A percentile compares a stretch with the other conserved stretches of the same genome.
These are phyloP conservation scores for Drosophila murphyi DNA, from an alignment of 1,140 invertebrate genomes.

Conservation along the genomic window DNA sequence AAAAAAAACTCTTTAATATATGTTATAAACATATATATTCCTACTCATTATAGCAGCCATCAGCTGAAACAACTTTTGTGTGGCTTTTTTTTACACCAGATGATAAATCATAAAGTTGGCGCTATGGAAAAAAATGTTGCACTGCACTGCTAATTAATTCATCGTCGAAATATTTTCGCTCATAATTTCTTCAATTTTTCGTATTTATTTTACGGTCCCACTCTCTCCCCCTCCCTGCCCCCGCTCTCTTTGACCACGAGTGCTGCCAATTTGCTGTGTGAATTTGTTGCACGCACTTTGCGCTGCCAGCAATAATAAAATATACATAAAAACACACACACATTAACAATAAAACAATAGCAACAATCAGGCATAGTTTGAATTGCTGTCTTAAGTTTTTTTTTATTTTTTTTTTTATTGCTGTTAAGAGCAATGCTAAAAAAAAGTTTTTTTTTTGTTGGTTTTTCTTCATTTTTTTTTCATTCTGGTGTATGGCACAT, in stretches of 20 bases:
- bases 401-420: conserved; percentile 19
- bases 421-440: conserved; percentile 40
- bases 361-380: conserved; percentile 29
- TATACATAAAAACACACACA: background rate
- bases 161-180: conserved; percentile 52
- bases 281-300: conserved; percentile 42
- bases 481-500: conserved; percentile 24
- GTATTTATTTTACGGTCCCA: background rate
- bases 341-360: conserved; percentile 15
- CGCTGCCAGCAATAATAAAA: conserved; percentile 33
- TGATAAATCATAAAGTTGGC: conserved; percentile 28
- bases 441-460: conserved; percentile 18
- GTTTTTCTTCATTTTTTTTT: conserved; percentile 14
- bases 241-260: background rate
- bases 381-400: conserved; percentile 6
- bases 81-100: conserved; percentile 1
- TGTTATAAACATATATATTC: no score
- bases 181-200: conserved; percentile 19
- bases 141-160: conserved; percentile 72
- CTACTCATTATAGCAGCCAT: no score
- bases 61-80: no score
- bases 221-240: conserved; percentile 9
- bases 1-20: no score
- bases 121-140: conserved; percentile 52
- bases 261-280: conserved; percentile 30